These are phyloP conservation scores for Panagrolaimus sp. DNA, from an alignment of 1,140 invertebrate genomes.

Conservation along the genomic window DNA sequence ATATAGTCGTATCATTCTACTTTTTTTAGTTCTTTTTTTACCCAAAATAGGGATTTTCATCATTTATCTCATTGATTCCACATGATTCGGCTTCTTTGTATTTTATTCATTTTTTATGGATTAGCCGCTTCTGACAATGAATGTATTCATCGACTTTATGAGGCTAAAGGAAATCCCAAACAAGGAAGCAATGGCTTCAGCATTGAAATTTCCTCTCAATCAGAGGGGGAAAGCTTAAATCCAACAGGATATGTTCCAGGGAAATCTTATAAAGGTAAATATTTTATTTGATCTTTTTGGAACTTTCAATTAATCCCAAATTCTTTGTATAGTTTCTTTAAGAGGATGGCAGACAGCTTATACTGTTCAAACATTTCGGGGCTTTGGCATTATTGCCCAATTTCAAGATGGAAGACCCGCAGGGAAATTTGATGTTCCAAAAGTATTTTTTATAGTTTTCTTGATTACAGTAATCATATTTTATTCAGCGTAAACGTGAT, in stretches of 20 bases:
- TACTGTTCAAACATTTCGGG: conserved; percentile 73
- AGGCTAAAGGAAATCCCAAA: conserved; percentile 44
- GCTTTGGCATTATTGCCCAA: conserved; percentile 75
- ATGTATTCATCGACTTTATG: conserved; percentile 44
- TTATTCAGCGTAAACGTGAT: conserved; percentile 63
- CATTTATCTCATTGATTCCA: no score
- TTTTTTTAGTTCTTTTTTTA: no score
- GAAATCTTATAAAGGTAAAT: conserved; percentile 35
- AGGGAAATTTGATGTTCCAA: conserved; percentile 50
- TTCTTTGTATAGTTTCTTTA: conserved; percentile 67
- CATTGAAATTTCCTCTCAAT: conserved; percentile 28
- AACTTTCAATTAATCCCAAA: conserved; percentile 15
- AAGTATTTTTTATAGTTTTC: no score
- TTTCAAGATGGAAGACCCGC: conserved; percentile 62
- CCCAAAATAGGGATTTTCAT: no score
- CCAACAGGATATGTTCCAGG: conserved; percentile 39
- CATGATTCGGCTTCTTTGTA: no score
- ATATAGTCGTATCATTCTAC: no score
- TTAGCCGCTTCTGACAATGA: conserved; percentile 12
- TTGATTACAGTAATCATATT: background rate
- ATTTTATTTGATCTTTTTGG: conserved; percentile 15
- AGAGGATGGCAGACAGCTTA: conserved; percentile 70
- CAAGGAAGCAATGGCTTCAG: conserved; percentile 44
- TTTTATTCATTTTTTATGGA: background rate
- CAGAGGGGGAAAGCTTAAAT: conserved; percentile 1